Evolutionary conservation across 2,888 invertebrate genomes (phyloP).

Genomic region (Sphinx pinastri): DNA sequence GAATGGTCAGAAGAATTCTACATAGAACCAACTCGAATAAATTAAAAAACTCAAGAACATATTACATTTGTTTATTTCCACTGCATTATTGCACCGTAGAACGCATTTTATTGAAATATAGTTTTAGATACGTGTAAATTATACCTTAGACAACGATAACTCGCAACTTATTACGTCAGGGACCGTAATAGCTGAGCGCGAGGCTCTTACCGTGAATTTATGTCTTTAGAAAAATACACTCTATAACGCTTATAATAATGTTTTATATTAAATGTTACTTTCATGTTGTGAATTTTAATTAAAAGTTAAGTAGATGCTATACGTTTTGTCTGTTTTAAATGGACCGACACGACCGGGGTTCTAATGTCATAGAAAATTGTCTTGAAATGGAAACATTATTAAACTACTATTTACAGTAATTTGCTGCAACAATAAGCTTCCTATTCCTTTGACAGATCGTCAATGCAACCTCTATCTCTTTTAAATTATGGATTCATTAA

Average conservation of each 20-base stretch:
- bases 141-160: constrained; percentile 20
- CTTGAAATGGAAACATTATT: too few species aligned
- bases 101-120: constrained; percentile 18
- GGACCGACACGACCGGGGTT: too few species aligned
- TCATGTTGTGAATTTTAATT: constrained; percentile 6
- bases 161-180: constrained; percentile 17
- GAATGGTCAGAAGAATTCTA: not conserved
- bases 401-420: too few species aligned
- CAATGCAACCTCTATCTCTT: too few species aligned
- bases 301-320: not conserved
- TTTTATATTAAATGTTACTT: constrained; percentile 14
- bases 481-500: too few species aligned
- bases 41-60: not conserved
- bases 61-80: not conserved
- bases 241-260: not conserved
- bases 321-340: too few species aligned
- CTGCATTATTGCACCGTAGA: not conserved
- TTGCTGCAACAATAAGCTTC: too few species aligned
- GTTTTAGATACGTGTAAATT: constrained; percentile 19
- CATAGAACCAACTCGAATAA: not conserved
- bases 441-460: too few species aligned
- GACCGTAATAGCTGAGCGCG: constrained; percentile 14
- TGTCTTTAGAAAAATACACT: constrained; percentile 16
- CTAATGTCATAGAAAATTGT: too few species aligned
- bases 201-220: constrained; percentile 19